Percentiles rank a stretch among this genome's conserved stretches.
These are phyloP conservation scores for Hypomesus transpacificus DNA, from an alignment of 2,113 vertebrate species.

Conservation along the genomic window DNA sequence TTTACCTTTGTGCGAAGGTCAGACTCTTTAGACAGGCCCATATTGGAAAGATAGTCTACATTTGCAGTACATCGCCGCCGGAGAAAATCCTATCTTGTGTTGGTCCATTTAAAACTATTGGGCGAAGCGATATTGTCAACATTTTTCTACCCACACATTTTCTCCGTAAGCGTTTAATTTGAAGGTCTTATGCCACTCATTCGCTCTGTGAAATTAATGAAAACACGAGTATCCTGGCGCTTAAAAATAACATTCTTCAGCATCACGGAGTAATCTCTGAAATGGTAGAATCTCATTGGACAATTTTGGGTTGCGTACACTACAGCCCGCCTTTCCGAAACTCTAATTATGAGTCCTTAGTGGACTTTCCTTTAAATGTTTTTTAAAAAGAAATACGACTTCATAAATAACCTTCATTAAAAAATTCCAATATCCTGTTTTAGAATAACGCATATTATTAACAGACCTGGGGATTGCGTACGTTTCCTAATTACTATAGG, in stretches of 20 bases:
- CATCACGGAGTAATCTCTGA: slow-evolving; percentile 28
- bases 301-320: slow-evolving; percentile 35
- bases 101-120: not conserved
- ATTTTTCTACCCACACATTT: not conserved
- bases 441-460: no score
- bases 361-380: no score
- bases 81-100: slow-evolving; percentile 2
- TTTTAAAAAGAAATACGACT: no score
- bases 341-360: no score
- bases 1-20: slow-evolving; percentile 47
- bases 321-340: not conserved
- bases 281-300: slow-evolving; percentile 42
- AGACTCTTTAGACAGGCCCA: slow-evolving; percentile 27
- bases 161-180: not conserved
- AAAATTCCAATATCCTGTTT: no score
- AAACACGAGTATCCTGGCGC: not conserved
- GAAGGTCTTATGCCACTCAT: not conserved
- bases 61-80: slow-evolving; percentile 2
- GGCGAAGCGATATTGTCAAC: not conserved
- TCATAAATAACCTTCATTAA: no score
- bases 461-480: no score
- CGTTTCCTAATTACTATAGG: no score
- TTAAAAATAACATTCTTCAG: slow-evolving; percentile 31
- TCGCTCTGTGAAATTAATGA: not conserved
- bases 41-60: slow-evolving; percentile 1